Evolutionary conservation across 2,888 invertebrate genomes (phyloP).

Genomic region (Ischnus inquisitorius): DNA sequence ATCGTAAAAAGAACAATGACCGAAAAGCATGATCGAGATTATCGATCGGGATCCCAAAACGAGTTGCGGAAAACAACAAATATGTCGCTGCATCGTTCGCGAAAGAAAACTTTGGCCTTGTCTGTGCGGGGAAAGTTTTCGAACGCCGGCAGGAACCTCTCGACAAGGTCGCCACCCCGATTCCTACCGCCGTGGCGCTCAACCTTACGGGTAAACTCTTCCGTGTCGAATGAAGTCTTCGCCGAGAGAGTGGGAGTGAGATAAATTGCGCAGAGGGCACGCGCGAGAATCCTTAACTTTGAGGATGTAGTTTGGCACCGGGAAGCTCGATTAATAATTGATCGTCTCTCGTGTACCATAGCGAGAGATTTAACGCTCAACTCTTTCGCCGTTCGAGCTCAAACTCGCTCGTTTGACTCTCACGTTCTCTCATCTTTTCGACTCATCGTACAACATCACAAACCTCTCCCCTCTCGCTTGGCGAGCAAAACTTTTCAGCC

Average conservation of each 20-base stretch:
- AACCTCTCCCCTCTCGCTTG: too few relatives aligned
- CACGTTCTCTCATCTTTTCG: background rate
- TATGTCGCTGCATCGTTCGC: background rate
- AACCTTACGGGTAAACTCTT: constrained; percentile 41
- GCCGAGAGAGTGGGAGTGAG: constrained; percentile 2
- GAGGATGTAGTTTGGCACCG: constrained; percentile 30
- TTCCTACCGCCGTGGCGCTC: constrained; percentile 27
- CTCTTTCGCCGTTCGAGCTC: constrained; percentile 8
- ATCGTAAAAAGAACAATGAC: background rate
- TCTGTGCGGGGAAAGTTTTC: constrained; percentile 45
- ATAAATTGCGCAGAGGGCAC: constrained; percentile 12
- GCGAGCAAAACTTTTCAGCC: background rate
- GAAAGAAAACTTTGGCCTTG: constrained; percentile 47
- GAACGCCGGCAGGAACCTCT: constrained; percentile 35
- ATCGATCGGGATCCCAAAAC: background rate
- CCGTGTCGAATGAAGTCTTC: constrained; percentile 15
- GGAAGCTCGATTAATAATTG: constrained; percentile 58
- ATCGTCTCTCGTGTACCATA: constrained; percentile 40
- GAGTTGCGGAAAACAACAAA: constrained; percentile 14
- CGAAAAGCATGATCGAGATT: constrained; percentile 5
- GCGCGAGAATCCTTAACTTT: constrained; percentile 25
- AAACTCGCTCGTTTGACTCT: background rate
- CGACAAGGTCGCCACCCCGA: constrained; percentile 63
- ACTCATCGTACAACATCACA: background rate
- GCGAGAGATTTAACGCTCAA: constrained; percentile 24